Percentiles rank a stretch among this genome's conserved stretches.
Evolutionary conservation across 2,113 vertebrate genomes (phyloP).

Genomic region (Petaurus breviceps): DNA sequence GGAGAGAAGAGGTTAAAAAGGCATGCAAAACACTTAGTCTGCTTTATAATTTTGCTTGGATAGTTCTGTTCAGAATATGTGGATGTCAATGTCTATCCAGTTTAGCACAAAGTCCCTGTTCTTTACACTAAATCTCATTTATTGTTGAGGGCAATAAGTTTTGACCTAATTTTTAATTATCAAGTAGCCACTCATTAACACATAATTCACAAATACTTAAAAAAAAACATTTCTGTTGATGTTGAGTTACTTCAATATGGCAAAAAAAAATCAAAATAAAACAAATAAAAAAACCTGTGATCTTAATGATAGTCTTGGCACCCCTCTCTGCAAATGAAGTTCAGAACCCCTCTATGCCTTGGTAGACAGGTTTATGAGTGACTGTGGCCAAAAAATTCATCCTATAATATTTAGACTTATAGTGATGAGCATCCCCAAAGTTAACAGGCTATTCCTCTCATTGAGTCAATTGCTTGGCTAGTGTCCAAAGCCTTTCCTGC

Average conservation of each 20-base stretch:
- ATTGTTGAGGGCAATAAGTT: neutral
- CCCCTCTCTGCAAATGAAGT: neutral
- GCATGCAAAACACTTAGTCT: neutral
- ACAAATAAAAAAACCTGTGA: neutral
- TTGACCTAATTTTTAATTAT: neutral
- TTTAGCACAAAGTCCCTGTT: neutral
- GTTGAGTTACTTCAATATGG: neutral
- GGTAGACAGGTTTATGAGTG: neutral
- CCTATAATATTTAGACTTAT: neutral
- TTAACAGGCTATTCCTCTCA: neutral
- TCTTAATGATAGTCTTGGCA: neutral
- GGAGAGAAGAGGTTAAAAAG: neutral
- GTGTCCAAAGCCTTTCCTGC: neutral
- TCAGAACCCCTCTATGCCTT: neutral
- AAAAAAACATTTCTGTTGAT: neutral
- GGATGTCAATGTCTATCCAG: neutral
- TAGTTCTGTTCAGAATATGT: neutral
- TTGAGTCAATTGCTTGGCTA: neutral
- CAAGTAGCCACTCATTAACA: neutral
- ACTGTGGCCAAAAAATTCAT: neutral
- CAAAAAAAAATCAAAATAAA: neutral
- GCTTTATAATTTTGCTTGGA: neutral
- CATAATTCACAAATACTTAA: neutral
- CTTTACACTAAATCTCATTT: neutral
- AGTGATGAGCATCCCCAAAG: neutral